Percentiles rank a stretch among this genome's conserved stretches.
Evolutionary conservation across 2,888 invertebrate species (phyloP).

Genomic region (Philonicus albiceps): DNA sequence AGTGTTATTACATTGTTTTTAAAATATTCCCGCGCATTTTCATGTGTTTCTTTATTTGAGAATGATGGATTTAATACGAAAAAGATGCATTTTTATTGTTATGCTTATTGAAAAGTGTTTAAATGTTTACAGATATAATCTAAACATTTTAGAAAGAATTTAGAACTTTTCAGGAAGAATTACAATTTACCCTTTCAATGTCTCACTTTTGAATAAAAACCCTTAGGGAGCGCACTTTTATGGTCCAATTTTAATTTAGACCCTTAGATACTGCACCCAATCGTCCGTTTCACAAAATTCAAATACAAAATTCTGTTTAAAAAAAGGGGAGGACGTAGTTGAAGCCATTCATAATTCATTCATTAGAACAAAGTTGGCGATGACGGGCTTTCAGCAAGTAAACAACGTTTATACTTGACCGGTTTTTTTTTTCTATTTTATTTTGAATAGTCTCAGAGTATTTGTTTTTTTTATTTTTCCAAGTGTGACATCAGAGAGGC

Average conservation of each 20-base stretch:
- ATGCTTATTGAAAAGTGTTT: not conserved
- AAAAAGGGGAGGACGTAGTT: not conserved
- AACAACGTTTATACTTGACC: not conserved
- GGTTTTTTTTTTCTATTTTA: not conserved
- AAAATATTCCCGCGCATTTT: not conserved
- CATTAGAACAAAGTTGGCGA: not conserved
- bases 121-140: not conserved
- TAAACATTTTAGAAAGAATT: not conserved
- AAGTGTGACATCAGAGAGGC: not conserved
- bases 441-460: not conserved
- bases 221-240: too few relatives aligned
- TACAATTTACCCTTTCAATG: too few relatives aligned
- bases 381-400: not conserved
- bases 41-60: too few relatives aligned
- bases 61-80: not conserved
- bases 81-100: not conserved
- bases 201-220: too few relatives aligned
- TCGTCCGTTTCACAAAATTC: too few relatives aligned
- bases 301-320: not conserved
- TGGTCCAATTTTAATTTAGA: too few relatives aligned
- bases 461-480: not conserved
- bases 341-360: not conserved
- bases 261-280: too few relatives aligned
- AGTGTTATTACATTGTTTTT: not conserved
- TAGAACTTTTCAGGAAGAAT: too few relatives aligned